Conservation (phyloP, 2,888 invertebrate species). For the Ichneumoninae sp. region DNA sequence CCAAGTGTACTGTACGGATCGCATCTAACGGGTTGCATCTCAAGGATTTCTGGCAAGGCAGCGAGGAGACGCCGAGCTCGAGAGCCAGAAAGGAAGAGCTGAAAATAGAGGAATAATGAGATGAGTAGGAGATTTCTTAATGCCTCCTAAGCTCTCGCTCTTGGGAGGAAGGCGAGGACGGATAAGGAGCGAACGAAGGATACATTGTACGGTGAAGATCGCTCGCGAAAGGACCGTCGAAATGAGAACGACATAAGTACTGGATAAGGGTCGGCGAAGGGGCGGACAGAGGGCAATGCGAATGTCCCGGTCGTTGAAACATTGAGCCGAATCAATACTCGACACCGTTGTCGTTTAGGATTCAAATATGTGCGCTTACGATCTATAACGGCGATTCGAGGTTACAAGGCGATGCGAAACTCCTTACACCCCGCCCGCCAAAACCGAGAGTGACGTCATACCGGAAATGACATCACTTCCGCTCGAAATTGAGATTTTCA, state of each 20-base stretch:
- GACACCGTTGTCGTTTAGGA: neutral
- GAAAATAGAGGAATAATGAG: conserved; percentile 58
- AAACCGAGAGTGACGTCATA: too few relatives aligned
- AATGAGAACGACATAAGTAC: conserved; percentile 7
- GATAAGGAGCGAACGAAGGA: conserved; percentile 61
- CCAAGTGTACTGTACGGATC: conserved; percentile 10
- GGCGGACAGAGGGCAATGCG: neutral
- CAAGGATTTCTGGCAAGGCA: conserved; percentile 62
- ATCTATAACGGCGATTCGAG: neutral
- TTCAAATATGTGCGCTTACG: neutral
- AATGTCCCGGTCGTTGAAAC: conserved; percentile 35
- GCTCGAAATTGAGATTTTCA: too few relatives aligned
- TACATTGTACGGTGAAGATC: conserved; percentile 52
- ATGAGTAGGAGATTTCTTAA: conserved; percentile 62
- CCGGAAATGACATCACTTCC: too few relatives aligned
- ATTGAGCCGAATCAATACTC: conserved; percentile 8
- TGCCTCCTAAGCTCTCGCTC: conserved; percentile 44
- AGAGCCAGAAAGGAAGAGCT: conserved; percentile 49
- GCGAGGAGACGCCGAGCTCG: neutral
- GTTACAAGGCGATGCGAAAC: too few relatives aligned
- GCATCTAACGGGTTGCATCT: conserved; percentile 61
- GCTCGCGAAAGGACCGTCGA: conserved; percentile 34
- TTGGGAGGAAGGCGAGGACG: conserved; percentile 39
- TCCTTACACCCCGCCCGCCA: too few relatives aligned
- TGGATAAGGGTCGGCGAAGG: conserved; percentile 5